phyloP scores from a whole-genome alignment of 2,797 vertebrate genomes.

The Helicolenus hilgendorfi region DNA sequence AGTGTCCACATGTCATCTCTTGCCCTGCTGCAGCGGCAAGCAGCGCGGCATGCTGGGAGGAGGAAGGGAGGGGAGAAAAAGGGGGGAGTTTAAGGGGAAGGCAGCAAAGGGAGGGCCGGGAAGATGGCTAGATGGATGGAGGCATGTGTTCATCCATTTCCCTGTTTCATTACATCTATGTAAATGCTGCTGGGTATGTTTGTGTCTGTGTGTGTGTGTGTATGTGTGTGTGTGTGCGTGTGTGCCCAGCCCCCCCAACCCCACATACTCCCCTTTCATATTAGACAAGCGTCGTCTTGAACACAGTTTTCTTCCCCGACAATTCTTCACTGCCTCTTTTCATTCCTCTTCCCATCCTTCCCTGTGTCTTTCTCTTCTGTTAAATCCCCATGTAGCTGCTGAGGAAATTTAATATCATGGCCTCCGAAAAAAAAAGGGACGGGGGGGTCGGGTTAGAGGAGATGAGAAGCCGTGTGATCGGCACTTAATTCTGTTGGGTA shows the following conservation, averaged over 20 bases:
- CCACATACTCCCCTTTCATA: constrained; percentile 8
- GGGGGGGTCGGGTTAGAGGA: constrained; percentile 10
- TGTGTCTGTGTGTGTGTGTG: constrained; percentile 20
- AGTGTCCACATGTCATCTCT: constrained; percentile 87
- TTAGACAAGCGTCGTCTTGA: constrained; percentile 39
- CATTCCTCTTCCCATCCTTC: constrained; percentile 38
- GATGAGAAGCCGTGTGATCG: constrained; percentile 62
- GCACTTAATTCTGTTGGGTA: constrained; percentile 78
- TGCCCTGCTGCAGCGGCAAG: constrained; percentile 79
- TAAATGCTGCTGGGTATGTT: constrained; percentile 60
- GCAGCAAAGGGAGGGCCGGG: constrained; percentile 8
- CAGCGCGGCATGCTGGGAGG: constrained; percentile 71
- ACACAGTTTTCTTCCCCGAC: constrained; percentile 43
- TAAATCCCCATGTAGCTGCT: constrained; percentile 30
- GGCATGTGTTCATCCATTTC: constrained; percentile 57
- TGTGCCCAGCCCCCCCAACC: background rate
- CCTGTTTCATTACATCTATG: constrained; percentile 76
- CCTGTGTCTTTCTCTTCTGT: constrained; percentile 10
- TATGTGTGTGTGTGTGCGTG: background rate
- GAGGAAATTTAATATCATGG: constrained; percentile 40
- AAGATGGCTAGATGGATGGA: constrained; percentile 57
- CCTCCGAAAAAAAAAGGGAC: background rate
- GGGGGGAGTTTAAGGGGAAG: background rate
- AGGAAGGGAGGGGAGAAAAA: background rate
- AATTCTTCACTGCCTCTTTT: constrained; percentile 57